These are phyloP conservation scores for Gymnorhina tibicen DNA, from an alignment of 2,113 vertebrate genomes.

Conservation along the genomic window DNA sequence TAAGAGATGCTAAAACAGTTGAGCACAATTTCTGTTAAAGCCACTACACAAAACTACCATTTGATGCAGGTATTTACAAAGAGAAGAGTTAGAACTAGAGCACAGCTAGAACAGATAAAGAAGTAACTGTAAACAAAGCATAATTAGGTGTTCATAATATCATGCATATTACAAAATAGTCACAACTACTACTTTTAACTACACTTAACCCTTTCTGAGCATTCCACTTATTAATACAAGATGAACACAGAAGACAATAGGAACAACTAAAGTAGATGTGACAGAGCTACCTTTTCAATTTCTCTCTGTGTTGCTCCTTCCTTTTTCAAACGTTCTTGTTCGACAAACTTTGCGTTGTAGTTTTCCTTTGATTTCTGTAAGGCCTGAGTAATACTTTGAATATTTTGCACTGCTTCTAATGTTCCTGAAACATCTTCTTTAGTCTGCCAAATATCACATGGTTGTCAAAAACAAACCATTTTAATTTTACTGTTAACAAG, in stretches of 20 bases:
- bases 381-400: constrained; percentile 90
- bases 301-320: constrained; percentile 95
- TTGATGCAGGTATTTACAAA: background rate
- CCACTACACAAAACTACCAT: background rate
- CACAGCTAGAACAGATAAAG: background rate
- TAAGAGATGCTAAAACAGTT: background rate
- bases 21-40: background rate
- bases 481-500: background rate
- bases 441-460: constrained; percentile 77
- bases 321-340: constrained; percentile 93
- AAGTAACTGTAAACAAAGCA: background rate
- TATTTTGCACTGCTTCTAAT: constrained; percentile 93
- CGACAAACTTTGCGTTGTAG: constrained; percentile 90
- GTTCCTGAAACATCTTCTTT: constrained; percentile 97
- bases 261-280: background rate
- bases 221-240: background rate
- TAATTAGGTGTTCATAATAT: background rate
- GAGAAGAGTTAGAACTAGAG: background rate
- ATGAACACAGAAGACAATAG: background rate
- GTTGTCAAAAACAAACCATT: constrained; percentile 27
- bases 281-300: constrained; percentile 87
- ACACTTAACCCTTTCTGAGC: background rate
- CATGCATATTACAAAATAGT: background rate
- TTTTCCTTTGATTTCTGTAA: constrained; percentile 96
- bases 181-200: background rate